Evolutionary conservation across 2,113 vertebrate genomes (phyloP).

Genomic region (Ceyx cyanopectus): DNA sequence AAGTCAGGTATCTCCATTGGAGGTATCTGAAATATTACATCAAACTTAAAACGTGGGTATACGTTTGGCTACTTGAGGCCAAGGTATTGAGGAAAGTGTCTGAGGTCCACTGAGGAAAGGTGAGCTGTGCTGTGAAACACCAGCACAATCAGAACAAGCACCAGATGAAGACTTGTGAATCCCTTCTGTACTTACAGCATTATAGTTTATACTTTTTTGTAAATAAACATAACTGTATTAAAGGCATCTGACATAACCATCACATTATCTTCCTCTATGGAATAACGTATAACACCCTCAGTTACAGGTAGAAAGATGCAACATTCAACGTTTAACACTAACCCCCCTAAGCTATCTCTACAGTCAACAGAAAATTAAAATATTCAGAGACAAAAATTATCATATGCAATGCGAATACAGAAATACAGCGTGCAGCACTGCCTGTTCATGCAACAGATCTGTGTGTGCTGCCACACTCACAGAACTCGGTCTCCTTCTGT

Average conservation of each 20-base stretch:
- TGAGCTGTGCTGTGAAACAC: neutral
- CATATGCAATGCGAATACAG: neutral
- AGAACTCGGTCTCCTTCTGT: neutral
- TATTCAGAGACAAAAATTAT: neutral
- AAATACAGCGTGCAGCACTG: neutral
- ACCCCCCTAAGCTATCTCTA: neutral
- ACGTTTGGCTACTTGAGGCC: neutral
- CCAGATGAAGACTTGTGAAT: neutral
- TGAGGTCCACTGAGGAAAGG: neutral
- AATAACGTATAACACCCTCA: neutral
- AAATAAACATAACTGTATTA: neutral
- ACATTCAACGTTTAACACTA: neutral
- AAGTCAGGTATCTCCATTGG: neutral
- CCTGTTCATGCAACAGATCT: conserved; percentile 14
- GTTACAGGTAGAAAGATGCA: neutral
- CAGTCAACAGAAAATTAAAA: conserved; percentile 2
- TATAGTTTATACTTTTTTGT: neutral
- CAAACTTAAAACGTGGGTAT: neutral
- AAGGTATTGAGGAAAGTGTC: neutral
- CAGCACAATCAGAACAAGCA: neutral
- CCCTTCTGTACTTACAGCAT: neutral
- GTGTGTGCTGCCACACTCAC: neutral
- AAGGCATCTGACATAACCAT: neutral
- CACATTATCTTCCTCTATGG: neutral
- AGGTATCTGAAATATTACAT: neutral